These are phyloP conservation scores for Tragelaphus scriptus DNA, from an alignment of 2,113 vertebrate species.

Conservation along the genomic window DNA sequence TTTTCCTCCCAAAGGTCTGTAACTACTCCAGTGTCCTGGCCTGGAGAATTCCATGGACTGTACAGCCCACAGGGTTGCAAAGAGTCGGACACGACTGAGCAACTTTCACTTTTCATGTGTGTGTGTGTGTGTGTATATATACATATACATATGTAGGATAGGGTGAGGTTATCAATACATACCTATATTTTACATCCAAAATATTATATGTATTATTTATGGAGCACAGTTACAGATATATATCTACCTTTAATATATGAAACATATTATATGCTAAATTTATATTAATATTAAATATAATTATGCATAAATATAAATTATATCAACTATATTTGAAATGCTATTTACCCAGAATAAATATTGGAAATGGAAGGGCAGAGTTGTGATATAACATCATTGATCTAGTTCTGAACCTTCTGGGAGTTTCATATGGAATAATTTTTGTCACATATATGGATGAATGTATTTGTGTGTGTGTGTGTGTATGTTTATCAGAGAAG, in stretches of 20 bases:
- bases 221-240: not conserved
- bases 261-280: not conserved
- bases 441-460: not conserved
- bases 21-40: not conserved
- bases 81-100: fast-evolving
- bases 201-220: not conserved
- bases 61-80: not conserved
- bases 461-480: not conserved
- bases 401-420: not conserved
- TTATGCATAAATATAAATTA: not conserved
- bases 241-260: not conserved
- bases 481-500: not conserved
- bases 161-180: not conserved
- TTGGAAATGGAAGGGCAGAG: not conserved
- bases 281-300: not conserved
- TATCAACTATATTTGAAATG: not conserved
- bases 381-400: not conserved
- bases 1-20: not conserved
- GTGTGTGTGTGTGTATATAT: not conserved
- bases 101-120: not conserved
- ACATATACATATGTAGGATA: not conserved
- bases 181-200: not conserved
- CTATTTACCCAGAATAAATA: not conserved
- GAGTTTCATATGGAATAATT: not conserved
- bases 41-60: not conserved